These are phyloP conservation scores for Acrocyrtus sp. DNA, from an alignment of 2,888 invertebrate genomes.

Conservation along the genomic window DNA sequence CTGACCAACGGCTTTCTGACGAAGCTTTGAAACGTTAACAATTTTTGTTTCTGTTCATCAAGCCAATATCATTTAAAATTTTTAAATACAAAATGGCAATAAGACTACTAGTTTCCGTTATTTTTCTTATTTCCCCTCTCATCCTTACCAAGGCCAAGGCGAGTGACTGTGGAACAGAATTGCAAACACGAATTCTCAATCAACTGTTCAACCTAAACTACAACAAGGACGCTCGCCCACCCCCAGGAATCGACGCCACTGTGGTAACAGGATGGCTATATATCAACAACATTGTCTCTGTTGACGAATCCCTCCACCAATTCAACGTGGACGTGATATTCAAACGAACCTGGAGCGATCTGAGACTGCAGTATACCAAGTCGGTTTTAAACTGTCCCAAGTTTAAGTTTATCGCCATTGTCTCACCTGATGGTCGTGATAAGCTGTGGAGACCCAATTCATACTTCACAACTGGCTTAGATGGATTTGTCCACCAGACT, in stretches of 20 bases:
- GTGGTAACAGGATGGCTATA: conserved; percentile 11
- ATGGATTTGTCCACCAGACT: background rate
- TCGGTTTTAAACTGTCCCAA: background rate
- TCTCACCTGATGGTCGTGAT: background rate
- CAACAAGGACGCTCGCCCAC: conserved; percentile 23
- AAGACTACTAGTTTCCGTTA: too few relatives aligned
- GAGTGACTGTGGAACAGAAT: too few relatives aligned
- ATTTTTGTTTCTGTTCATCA: too few relatives aligned
- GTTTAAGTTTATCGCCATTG: conserved; percentile 10
- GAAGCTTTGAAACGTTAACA: too few relatives aligned
- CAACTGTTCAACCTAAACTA: too few relatives aligned
- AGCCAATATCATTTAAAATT: too few relatives aligned
- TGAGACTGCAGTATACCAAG: conserved; percentile 7
- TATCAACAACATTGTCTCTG: conserved; percentile 10
- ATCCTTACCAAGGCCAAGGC: too few relatives aligned
- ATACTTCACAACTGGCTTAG: conserved; percentile 3
- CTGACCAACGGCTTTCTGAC: too few relatives aligned
- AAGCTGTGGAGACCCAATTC: conserved; percentile 22
- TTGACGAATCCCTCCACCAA: conserved; percentile 2
- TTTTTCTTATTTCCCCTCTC: too few relatives aligned
- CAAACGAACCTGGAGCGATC: conserved; percentile 27
- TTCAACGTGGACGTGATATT: conserved; percentile 16
- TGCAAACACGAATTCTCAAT: too few relatives aligned
- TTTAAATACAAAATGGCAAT: too few relatives aligned
- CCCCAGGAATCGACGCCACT: conserved; percentile 14